Base-by-base conservation (phyloP, 2,888 invertebrate species). In the Sesamia inferens region DNA sequence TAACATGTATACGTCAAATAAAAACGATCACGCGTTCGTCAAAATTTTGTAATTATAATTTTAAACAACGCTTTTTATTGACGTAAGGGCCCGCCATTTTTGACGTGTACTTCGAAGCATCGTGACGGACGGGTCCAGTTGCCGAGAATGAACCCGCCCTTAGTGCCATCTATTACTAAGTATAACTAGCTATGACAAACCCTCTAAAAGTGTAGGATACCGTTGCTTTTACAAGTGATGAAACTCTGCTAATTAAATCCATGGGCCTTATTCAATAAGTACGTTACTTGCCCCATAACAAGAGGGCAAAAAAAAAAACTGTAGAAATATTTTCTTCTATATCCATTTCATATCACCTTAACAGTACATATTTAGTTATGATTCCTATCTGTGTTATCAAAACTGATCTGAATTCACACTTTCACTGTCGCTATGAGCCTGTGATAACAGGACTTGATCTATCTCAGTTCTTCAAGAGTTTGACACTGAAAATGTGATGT, bases 401-500 rank as follows among this genome's bases (percentile, higher is more conserved):
- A 70, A 68, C 61, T 64, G 74, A 82, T 79, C 73, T 67, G n/a
- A 70, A 75, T 75, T 84, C 85, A 80, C 82, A 85, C 69, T 85
- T 84, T 83, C 84, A 81, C 79, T 71, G 84, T 77, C 68, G 64
- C 39, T 71, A 62, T 5, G 31, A 58, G 19, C 58, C 19, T 19
- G 31, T 57, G 84, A 83, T 85, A 84, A 78, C 65, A 42, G 44
- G 48, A 70, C 48, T 67, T 78, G 83, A 85, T 85, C 78, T 84
- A 85, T 83, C 76, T 71, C 31, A 79, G 39, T 62, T 70, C 19
- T 69, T 61, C 67, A 63, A 22, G 24, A 42, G 39, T 39, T 16
- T 44, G 58, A 84, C 84, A 87, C 68, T 85, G 82, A 71, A 79
- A 81, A 76, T 82, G 81, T 85, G 84, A 87, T 84, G 74, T 81